Percentiles rank a stretch among this genome's conserved stretches.
These are phyloP conservation scores for Pristionchus entomophagus DNA, from an alignment of 2,888 invertebrate species.

Conservation along the genomic window DNA sequence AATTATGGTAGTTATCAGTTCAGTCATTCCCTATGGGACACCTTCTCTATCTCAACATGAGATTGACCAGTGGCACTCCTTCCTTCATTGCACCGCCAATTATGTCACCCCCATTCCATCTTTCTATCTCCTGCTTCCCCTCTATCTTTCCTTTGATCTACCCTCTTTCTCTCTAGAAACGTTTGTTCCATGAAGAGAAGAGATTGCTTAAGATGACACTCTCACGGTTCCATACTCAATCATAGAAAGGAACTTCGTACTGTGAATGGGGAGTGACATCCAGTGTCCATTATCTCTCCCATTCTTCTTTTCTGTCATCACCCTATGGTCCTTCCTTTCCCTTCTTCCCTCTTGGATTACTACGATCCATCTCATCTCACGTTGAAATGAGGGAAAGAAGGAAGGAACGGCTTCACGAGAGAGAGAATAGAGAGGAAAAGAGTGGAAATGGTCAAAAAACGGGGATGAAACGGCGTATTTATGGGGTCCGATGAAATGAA, in stretches of 20 bases:
- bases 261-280: not conserved
- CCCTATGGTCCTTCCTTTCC: not conserved
- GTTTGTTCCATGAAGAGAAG: not conserved
- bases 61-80: conserved; percentile 2
- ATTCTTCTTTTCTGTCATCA: too few species aligned
- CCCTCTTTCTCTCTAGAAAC: not conserved
- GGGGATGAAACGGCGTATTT: conserved; percentile 32
- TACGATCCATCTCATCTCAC: conserved; percentile 35
- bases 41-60: not conserved
- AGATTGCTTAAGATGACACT: conserved; percentile 23
- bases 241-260: not conserved
- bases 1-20: not conserved
- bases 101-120: not conserved
- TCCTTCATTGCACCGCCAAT: conserved; percentile 20
- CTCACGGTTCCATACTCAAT: not conserved
- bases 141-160: not conserved
- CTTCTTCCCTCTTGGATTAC: conserved; percentile 20
- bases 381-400: conserved; percentile 20
- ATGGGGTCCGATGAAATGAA: conserved; percentile 20
- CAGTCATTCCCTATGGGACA: not conserved
- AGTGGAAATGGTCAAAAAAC: not conserved
- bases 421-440: not conserved
- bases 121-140: not conserved
- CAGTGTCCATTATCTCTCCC: not conserved
- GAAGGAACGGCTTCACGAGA: not conserved